Base-by-base conservation (phyloP, 2,888 invertebrate species). In the Polymixis flavicincta region DNA sequence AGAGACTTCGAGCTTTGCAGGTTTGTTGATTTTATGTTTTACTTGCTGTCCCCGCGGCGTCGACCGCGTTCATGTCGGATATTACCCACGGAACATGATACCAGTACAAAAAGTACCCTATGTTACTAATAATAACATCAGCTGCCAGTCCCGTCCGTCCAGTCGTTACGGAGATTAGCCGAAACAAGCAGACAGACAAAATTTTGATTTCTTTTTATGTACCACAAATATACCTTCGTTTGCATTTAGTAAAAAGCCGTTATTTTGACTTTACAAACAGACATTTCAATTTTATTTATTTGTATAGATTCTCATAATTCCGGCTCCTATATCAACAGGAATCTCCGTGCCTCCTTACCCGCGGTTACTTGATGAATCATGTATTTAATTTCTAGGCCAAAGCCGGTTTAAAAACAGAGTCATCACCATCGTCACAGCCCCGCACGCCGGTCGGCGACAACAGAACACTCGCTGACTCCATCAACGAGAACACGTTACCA, bases 1-100 rank as follows among this genome's bases (percentile, higher is more conserved):
- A 96, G 82, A 91, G 95, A 88, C 92, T 96, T 68, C 87, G 95
- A 88, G 96, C 94, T 77, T 92, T 96, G 86, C 95, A 96, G 94
- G 96, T 96, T 88, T 32, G 72, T 77, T 22, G 5, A 32, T 59
- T 59, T 19, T 32, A 5, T 32, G 11, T 32, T 59, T 59, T 32
- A 57, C 42, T 45, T 13, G 42, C 11, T 45, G 42, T 45, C 11
- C 42, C 42, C 42, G 9, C 42, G 42, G 11, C 42, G 11, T 45
- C 42, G 11, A 45, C 42, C 42, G 42, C 13, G 42, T 11, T 11
- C 11, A 2, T 45, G 11, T 45, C 11, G 42, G 42, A 45, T 45
- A 45, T 45, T 9, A 45, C 42, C 11, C 42, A 11, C 11, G 42
- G 42, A 45, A 45, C 42, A 11, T 45, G 42, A 11, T 45, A 3